Percentiles rank a stretch among this genome's conserved stretches.
phyloP scores from a whole-genome alignment of 2,797 vertebrate genomes.

The Tiaroga cobitis region DNA sequence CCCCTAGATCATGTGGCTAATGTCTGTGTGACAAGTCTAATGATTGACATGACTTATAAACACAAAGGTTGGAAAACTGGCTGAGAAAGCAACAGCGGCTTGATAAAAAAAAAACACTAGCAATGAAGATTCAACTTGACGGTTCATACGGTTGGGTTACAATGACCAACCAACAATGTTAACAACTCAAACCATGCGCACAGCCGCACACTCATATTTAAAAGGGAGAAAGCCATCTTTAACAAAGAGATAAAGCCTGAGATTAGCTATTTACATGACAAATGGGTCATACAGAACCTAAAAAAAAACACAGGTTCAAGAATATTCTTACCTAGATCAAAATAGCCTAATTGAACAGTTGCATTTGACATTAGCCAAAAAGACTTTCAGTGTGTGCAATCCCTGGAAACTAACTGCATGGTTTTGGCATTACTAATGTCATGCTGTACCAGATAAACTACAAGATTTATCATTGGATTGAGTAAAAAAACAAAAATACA shows the following conservation, averaged over 20 bases:
- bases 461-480: not conserved
- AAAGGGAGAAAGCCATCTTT: not conserved
- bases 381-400: not conserved
- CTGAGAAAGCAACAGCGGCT: constrained; percentile 16
- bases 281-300: not conserved
- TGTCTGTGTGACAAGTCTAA: constrained; percentile 20
- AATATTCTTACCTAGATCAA: not conserved
- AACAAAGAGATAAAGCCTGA: not conserved
- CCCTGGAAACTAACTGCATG: not conserved
- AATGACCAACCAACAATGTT: not conserved
- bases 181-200: not conserved
- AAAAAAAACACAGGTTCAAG: not conserved
- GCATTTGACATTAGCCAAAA: not conserved
- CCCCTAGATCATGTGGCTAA: constrained; percentile 3
- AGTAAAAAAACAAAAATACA: not conserved
- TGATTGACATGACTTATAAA: constrained; percentile 48
- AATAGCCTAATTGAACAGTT: not conserved
- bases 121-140: not conserved
- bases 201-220: too few relatives aligned
- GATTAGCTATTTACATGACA: not conserved
- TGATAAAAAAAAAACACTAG: constrained; percentile 48
- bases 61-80: constrained; percentile 30
- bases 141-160: not conserved
- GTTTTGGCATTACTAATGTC: not conserved
- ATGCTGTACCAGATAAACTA: not conserved